Evolutionary conservation across 2,888 invertebrate species (phyloP).

Genomic region (Pheosia gnoma): DNA sequence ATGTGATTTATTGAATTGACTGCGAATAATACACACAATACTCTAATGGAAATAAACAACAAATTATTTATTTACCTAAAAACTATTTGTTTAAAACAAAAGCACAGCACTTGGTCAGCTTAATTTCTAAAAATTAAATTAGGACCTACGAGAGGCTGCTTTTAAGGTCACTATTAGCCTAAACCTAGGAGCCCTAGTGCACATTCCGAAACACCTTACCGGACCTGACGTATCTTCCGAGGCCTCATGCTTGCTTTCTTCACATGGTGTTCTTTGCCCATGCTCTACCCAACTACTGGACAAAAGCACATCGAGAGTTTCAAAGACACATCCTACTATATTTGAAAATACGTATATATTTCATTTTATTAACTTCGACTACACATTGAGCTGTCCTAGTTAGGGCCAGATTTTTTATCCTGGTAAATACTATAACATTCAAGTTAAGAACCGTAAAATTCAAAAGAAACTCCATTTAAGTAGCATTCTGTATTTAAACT

Average conservation of each 20-base stretch:
- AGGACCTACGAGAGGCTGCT: conserved; percentile 72
- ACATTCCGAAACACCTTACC: conserved; percentile 52
- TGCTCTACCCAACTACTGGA: conserved; percentile 74
- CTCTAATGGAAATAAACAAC: conserved; percentile 64
- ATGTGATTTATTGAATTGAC: conserved; percentile 70
- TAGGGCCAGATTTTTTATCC: conserved; percentile 65
- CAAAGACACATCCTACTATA: conserved; percentile 80
- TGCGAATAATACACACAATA: conserved; percentile 77
- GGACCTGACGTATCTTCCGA: conserved; percentile 32
- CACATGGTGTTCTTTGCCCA: conserved; percentile 43
- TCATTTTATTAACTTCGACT: conserved; percentile 66
- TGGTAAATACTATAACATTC: conserved; percentile 55
- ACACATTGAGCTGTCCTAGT: conserved; percentile 81
- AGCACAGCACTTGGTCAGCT: conserved; percentile 84
- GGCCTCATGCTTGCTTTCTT: conserved; percentile 31
- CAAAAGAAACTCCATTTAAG: conserved; percentile 62
- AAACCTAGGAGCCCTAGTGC: conserved; percentile 77
- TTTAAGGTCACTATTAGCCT: conserved; percentile 71
- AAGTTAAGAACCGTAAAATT: conserved; percentile 62
- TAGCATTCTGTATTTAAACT: conserved; percentile 54
- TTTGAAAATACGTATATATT: conserved; percentile 69
- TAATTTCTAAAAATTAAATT: conserved; percentile 77
- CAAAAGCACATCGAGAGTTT: conserved; percentile 81
- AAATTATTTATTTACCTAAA: conserved; percentile 78
- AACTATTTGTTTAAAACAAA: conserved; percentile 82